Percentiles rank a stretch among this genome's conserved stretches.
Evolutionary conservation across 2,888 invertebrate species (phyloP).

Genomic region (Eubasilissa splendida): DNA sequence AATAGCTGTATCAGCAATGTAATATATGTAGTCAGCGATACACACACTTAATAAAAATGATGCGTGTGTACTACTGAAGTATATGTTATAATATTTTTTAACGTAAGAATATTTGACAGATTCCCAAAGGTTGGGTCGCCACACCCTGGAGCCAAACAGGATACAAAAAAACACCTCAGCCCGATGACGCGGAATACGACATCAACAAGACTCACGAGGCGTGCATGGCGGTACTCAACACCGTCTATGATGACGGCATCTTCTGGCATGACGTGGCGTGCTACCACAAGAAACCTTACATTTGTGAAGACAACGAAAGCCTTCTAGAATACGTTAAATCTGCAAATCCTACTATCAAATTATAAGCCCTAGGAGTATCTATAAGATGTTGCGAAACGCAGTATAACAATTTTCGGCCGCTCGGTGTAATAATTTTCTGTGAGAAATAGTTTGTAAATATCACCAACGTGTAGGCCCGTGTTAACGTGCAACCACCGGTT

Average conservation of each 20-base stretch:
- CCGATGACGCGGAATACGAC: slow-evolving; percentile 67
- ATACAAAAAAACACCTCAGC: slow-evolving; percentile 66
- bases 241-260: slow-evolving; percentile 68
- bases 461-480: too few species aligned
- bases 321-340: slow-evolving; percentile 64
- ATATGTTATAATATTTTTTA: too few species aligned
- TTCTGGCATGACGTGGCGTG: slow-evolving; percentile 69
- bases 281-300: slow-evolving; percentile 68
- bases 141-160: slow-evolving; percentile 66
- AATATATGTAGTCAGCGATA: too few species aligned
- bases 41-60: too few species aligned
- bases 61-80: too few species aligned
- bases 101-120: slow-evolving; percentile 41
- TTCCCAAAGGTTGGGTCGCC: slow-evolving; percentile 61
- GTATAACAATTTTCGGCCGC: too few species aligned
- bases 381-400: not conserved
- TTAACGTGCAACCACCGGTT: too few species aligned
- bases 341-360: slow-evolving; percentile 34
- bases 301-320: slow-evolving; percentile 67
- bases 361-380: slow-evolving; percentile 1
- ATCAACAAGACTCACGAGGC: slow-evolving; percentile 66
- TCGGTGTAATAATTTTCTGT: too few species aligned
- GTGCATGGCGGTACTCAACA: slow-evolving; percentile 67
- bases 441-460: too few species aligned
- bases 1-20: too few species aligned